phyloP scores from a whole-genome alignment of 2,888 invertebrate genomes.

The Amphipoea oculea region DNA sequence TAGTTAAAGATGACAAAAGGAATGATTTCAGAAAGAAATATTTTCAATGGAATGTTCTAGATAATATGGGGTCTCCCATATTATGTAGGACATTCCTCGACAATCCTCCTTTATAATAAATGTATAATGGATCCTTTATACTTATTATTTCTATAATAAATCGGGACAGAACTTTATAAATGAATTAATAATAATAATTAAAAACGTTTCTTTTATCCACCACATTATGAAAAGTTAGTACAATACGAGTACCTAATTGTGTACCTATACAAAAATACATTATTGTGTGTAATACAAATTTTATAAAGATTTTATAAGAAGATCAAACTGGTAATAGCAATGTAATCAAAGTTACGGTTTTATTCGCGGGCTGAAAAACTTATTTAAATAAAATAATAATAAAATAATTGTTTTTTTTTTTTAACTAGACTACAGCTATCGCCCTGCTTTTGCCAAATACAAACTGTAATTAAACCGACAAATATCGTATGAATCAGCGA shows the following conservation, averaged over 20 bases:
- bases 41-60: neutral
- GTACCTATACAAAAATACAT: too few relatives aligned
- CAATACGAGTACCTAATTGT: too few relatives aligned
- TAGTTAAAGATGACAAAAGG: constrained; percentile 6
- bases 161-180: neutral
- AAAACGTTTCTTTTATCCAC: too few relatives aligned
- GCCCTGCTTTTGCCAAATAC: neutral
- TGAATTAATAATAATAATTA: neutral
- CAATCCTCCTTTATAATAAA: neutral
- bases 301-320: neutral
- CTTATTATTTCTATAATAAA: neutral
- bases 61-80: neutral
- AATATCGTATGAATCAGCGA: neutral
- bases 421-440: neutral
- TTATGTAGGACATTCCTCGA: neutral
- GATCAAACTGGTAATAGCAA: neutral
- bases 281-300: too few relatives aligned
- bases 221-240: too few relatives aligned
- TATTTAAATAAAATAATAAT: too few relatives aligned
- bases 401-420: neutral
- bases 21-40: neutral
- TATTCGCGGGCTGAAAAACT: neutral
- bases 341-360: neutral
- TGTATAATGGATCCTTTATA: neutral
- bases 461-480: neutral